Conservation (phyloP, 1,140 invertebrate species). For the Thaumatotibia leucotreta region DNA sequence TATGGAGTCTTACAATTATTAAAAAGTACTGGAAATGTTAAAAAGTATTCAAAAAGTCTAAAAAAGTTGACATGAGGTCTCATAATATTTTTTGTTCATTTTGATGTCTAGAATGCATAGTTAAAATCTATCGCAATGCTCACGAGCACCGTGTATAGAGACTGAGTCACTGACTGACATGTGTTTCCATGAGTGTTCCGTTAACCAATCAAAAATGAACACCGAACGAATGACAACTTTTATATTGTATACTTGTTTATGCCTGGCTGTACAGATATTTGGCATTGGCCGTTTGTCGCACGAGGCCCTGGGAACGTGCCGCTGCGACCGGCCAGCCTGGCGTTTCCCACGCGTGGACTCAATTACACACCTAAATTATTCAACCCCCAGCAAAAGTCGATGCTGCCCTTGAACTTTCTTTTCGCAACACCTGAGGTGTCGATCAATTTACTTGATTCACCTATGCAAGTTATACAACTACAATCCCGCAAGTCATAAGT, state of each 20-base stretch:
- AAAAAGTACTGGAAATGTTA: no score
- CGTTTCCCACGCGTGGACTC: constrained; percentile 39
- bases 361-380: constrained; percentile 54
- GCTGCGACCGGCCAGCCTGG: neutral
- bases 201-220: neutral
- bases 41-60: no score
- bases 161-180: no score
- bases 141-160: no score
- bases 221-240: neutral
- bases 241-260: neutral
- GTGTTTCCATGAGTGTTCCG: neutral
- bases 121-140: no score
- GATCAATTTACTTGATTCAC: neutral
- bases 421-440: neutral
- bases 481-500: no score
- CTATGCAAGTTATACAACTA: no score
- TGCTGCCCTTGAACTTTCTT: neutral
- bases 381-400: constrained; percentile 31
- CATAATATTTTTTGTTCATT: no score
- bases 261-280: neutral
- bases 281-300: neutral
- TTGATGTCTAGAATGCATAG: no score
- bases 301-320: neutral
- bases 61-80: no score
- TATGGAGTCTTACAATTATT: no score